Base-by-base conservation (phyloP, 1,140 invertebrate species). In the Apocrypta bakeri region DNA sequence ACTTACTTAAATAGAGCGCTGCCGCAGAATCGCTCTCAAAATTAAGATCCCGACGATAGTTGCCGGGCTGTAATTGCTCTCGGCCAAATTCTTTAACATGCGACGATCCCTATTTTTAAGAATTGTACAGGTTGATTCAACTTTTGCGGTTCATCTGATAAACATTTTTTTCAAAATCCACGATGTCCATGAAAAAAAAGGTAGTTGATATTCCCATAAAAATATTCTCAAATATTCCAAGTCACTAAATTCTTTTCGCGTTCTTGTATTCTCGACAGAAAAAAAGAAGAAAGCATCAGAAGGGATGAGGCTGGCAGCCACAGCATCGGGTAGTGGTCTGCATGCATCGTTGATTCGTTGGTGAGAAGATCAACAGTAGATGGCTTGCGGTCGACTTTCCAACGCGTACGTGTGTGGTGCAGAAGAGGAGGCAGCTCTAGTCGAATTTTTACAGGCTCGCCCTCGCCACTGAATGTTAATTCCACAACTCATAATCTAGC, bases 401-500 rank as follows among this genome's bases (percentile, higher is more conserved):
- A n/a, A 27, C 21, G 27, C 78, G 25, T 21, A 31, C 29, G 68
- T 73, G 48, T 72, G 25, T 14, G 25, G 25, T 42, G 68, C 56
- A 17, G 61, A 56, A 27, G 31, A 48, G 24, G 78, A 73, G 40
- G 27, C 48, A 27, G 25, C 14, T 42, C 27, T 75, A 33, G 81
- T 29, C 85, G 83, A 85, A 87, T 88, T 88, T 89, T 89, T 88
- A 83, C 88, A 85, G 85, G 84, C 84, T 83, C 71, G 85, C 86
- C 84, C 63, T 83, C 75, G 63, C 80, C 80, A 85, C 86, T 88
- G 87, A 88, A 88, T 86, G 87, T 86, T 88, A 88, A 88, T 88
- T 84, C 88, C 85, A 84, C 88, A 89, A 87, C 87, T 88, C 86
- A 87, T 88, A 88, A 89, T 89, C 88, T 87, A 87, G 84, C 85